Conservation (phyloP, 2,797 vertebrate species). For the Pangasius macronema region DNA sequence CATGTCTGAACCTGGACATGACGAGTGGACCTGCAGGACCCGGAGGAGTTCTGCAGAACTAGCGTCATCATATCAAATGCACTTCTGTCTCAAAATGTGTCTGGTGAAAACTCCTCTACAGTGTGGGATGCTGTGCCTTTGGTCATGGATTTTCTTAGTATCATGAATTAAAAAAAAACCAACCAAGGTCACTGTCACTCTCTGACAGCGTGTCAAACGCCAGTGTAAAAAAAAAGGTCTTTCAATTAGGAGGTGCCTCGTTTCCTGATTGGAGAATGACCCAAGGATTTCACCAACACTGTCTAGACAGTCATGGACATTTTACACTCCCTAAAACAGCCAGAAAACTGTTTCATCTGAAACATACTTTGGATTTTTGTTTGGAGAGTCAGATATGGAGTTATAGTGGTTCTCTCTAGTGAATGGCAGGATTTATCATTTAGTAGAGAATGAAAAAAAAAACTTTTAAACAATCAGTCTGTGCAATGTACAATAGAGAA, state of each 20-base stretch:
- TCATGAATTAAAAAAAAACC: conserved; percentile 25
- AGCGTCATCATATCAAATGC: conserved; percentile 44
- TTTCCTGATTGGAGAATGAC: conserved; percentile 36
- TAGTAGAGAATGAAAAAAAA: neutral
- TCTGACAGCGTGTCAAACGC: neutral
- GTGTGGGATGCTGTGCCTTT: conserved; percentile 28
- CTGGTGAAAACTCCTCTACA: conserved; percentile 10
- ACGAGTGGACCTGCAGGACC: conserved; percentile 39
- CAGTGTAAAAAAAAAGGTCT: conserved; percentile 21
- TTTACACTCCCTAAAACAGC: conserved; percentile 4
- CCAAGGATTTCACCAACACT: conserved; percentile 4
- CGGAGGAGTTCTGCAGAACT: conserved; percentile 35
- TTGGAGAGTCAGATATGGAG: conserved; percentile 14
- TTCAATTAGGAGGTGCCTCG: conserved; percentile 40
- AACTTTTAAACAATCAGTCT: neutral
- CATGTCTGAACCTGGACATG: conserved; percentile 39
- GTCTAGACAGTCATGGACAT: conserved; percentile 32
- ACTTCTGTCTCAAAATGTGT: conserved; percentile 47
- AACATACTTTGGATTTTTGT: neutral
- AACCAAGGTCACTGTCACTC: conserved; percentile 17
- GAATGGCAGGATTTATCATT: neutral
- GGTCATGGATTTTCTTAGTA: conserved; percentile 38
- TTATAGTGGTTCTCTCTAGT: neutral
- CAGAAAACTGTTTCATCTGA: conserved; percentile 2
- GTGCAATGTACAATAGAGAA: neutral